Evolutionary conservation across 2,888 invertebrate genomes (phyloP).

Genomic region (Stomorhina lunata): DNA sequence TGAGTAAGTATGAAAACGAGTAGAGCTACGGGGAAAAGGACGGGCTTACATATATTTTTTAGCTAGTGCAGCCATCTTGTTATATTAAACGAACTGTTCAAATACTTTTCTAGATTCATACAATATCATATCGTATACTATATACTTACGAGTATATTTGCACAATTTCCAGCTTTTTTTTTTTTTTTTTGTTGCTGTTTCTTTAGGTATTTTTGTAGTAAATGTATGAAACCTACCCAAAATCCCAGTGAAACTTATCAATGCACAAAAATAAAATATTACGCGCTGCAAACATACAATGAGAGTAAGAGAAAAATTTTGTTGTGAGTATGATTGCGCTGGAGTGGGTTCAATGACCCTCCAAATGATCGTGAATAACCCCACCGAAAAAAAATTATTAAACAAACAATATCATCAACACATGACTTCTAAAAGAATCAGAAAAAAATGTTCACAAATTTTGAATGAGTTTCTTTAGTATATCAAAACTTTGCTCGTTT

Average conservation of each 20-base stretch:
- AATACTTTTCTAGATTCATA: slow-evolving; percentile 41
- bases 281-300: slow-evolving; percentile 16
- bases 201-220: slow-evolving; percentile 20
- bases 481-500: background rate
- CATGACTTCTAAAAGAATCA: slow-evolving; percentile 36
- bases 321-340: slow-evolving; percentile 2
- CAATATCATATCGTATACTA: background rate
- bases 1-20: background rate
- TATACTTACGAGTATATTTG: background rate
- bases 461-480: background rate
- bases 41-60: too few species aligned
- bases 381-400: slow-evolving; percentile 41
- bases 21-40: too few species aligned
- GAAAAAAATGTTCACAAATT: too few species aligned
- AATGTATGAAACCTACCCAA: slow-evolving; percentile 3
- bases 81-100: slow-evolving; percentile 15
- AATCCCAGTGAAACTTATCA: slow-evolving; percentile 36
- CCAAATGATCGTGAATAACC: slow-evolving; percentile 62
- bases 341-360: slow-evolving; percentile 52
- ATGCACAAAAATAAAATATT: slow-evolving; percentile 56
- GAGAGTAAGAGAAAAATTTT: slow-evolving; percentile 16
- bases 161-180: background rate
- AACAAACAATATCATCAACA: slow-evolving; percentile 23
- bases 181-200: too few species aligned
- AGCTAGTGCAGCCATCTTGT: background rate